Evolutionary conservation across 2,797 vertebrate species (phyloP).

Genomic region (Alcedo quadribrachys): DNA sequence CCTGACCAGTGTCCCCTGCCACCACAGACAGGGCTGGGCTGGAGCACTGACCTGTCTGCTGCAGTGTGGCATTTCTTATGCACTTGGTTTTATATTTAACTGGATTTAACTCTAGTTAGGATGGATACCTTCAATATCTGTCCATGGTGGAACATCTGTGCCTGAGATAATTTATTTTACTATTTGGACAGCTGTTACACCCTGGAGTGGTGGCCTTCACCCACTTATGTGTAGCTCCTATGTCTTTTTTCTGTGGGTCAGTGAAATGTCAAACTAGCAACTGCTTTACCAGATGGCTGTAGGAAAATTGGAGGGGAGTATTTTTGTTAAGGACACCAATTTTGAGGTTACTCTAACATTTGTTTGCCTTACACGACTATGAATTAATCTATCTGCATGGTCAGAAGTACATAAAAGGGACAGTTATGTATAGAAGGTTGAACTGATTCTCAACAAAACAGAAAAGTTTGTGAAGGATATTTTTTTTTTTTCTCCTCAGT

Average conservation of each 20-base stretch:
- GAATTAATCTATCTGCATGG: not conserved
- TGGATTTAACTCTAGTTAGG: not conserved
- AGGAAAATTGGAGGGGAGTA: not conserved
- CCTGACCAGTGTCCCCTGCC: not conserved
- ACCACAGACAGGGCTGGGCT: not conserved
- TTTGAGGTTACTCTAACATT: not conserved
- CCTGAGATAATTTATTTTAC: not conserved
- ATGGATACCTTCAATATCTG: not conserved
- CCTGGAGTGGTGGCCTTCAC: not conserved
- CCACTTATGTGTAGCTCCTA: not conserved
- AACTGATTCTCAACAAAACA: not conserved
- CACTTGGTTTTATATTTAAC: not conserved
- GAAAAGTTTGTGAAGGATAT: not conserved
- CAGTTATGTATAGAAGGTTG: not conserved
- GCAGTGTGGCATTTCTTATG: not conserved
- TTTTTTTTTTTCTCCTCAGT: not conserved
- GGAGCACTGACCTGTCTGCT: too few species aligned
- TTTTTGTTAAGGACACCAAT: not conserved
- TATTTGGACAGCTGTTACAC: not conserved
- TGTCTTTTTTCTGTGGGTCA: not conserved
- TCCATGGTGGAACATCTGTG: not conserved
- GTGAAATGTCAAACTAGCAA: not conserved
- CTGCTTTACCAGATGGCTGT: not conserved
- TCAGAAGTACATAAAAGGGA: not conserved
- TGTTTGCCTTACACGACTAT: not conserved